Percentiles rank a stretch among this genome's conserved stretches.
Conservation (phyloP, 1,140 invertebrate genomes). For the Hydropsyche tenuis region DNA sequence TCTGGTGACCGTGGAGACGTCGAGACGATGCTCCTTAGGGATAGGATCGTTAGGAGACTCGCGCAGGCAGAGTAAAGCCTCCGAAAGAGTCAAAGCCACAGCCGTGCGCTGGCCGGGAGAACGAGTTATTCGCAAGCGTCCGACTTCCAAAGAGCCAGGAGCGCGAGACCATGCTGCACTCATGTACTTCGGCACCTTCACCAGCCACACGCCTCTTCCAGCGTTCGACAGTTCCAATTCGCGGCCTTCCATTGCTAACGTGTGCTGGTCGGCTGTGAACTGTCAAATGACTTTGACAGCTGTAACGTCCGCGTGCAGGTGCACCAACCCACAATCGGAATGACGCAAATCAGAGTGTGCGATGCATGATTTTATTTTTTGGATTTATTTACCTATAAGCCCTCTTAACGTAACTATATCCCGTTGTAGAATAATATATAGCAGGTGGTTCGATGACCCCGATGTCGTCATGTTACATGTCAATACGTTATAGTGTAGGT, state of each 20-base stretch:
- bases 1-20: constrained; percentile 85
- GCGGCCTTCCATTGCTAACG: constrained; percentile 47
- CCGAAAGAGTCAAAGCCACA: constrained; percentile 65
- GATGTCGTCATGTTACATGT: too few relatives aligned
- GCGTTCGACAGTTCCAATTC: constrained; percentile 89
- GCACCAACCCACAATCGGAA: too few relatives aligned
- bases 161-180: constrained; percentile 90
- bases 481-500: too few relatives aligned
- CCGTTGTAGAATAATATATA: too few relatives aligned
- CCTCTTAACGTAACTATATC: too few relatives aligned
- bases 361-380: too few relatives aligned
- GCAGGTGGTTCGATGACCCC: too few relatives aligned
- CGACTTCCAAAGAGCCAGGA: constrained; percentile 68
- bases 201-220: constrained; percentile 90
- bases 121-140: constrained; percentile 65
- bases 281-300: too few relatives aligned
- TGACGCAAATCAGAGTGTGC: too few relatives aligned
- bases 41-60: constrained; percentile 75
- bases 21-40: constrained; percentile 88
- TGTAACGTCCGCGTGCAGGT: too few relatives aligned
- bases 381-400: too few relatives aligned
- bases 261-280: too few relatives aligned
- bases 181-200: constrained; percentile 97
- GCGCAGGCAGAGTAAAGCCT: constrained; percentile 58
- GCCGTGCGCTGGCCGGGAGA: constrained; percentile 64